These are phyloP conservation scores for Takifugu bimaculatus DNA, from an alignment of 2,113 vertebrate species.

Conservation along the genomic window DNA sequence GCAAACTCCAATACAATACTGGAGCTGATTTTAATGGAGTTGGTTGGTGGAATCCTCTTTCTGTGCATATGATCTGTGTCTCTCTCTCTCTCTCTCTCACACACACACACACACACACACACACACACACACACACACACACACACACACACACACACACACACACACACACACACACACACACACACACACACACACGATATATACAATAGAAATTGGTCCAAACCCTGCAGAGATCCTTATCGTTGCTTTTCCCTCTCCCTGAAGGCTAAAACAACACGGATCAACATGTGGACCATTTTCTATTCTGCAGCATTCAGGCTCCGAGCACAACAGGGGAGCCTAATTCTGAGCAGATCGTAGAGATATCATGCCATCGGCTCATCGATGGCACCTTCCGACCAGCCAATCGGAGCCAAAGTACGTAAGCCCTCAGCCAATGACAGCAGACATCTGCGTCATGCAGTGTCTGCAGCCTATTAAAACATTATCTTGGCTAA, in stretches of 20 bases:
- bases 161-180: constrained; percentile 19
- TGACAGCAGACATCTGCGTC: constrained; percentile 28
- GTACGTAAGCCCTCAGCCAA: constrained; percentile 28
- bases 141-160: constrained; percentile 16
- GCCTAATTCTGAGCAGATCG: constrained; percentile 60
- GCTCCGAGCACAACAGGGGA: constrained; percentile 41
- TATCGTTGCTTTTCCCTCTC: constrained; percentile 66
- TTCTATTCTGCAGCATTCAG: constrained; percentile 44
- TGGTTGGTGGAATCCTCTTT: constrained; percentile 4
- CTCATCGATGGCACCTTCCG: constrained; percentile 43
- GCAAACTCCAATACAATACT: too few relatives aligned
- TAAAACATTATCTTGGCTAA: constrained; percentile 51
- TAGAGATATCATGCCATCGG: constrained; percentile 44
- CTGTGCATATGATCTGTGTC: not conserved
- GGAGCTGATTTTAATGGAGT: not conserved
- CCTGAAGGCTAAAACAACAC: constrained; percentile 75
- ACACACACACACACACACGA: constrained; percentile 23
- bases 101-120: constrained; percentile 6
- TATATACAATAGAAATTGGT: constrained; percentile 41
- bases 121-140: constrained; percentile 14
- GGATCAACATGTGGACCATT: constrained; percentile 67
- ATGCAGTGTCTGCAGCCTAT: constrained; percentile 55
- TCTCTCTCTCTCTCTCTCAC: too few relatives aligned
- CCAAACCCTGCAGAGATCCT: constrained; percentile 60
- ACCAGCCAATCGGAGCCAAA: constrained; percentile 22